Percentiles rank a stretch among this genome's conserved stretches.
Conservation (phyloP, 2,113 vertebrate genomes). For the Cyanistes caeruleus region DNA sequence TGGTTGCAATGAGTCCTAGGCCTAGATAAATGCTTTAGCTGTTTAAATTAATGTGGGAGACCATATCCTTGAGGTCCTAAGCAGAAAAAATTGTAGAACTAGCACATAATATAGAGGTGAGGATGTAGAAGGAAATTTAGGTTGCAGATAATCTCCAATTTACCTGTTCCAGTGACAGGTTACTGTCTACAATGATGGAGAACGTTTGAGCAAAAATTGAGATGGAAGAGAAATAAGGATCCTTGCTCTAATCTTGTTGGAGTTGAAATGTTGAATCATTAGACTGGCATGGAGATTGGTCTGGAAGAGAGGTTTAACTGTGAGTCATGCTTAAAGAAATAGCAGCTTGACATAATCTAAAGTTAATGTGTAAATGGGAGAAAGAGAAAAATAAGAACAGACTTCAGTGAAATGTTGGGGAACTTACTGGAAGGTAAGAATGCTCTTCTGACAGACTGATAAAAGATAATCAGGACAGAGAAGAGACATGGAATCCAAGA, state of each 20-base stretch:
- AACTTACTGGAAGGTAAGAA: background rate
- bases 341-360: background rate
- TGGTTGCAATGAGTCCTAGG: background rate
- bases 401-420: background rate
- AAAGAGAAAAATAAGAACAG: background rate
- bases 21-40: background rate
- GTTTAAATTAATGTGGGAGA: background rate
- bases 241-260: background rate
- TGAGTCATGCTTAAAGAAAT: background rate
- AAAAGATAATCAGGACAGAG: background rate
- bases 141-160: background rate
- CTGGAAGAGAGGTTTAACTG: background rate
- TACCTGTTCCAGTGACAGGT: background rate
- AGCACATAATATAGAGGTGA: background rate
- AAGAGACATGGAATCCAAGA: background rate
- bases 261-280: background rate
- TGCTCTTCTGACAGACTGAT: background rate
- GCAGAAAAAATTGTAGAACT: background rate
- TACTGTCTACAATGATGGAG: background rate
- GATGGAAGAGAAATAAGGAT: background rate
- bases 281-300: background rate
- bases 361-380: rapidly evolving
- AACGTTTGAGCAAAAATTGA: background rate
- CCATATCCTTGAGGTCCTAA: background rate
- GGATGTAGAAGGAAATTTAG: background rate